Conservation (phyloP, 2,113 vertebrate species). For the Anser brachyrhynchus region DNA sequence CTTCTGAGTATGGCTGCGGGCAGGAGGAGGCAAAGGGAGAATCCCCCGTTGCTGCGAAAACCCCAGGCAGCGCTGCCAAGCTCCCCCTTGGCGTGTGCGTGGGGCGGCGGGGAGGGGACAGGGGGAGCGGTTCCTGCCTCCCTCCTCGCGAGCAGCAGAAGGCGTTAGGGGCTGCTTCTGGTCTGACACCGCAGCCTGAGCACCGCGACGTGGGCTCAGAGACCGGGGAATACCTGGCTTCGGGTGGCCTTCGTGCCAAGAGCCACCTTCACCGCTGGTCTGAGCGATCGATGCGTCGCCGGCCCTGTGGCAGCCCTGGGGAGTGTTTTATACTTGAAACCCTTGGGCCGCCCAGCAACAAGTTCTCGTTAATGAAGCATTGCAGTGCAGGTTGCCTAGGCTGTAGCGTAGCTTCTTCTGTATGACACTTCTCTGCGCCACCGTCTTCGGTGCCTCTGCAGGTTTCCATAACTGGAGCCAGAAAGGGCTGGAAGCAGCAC, state of each 20-base stretch:
- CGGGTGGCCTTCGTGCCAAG: neutral
- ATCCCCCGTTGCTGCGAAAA: neutral
- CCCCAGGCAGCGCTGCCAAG: accelerated
- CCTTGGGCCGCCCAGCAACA: neutral
- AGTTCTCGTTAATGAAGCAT: neutral
- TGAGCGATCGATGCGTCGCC: neutral
- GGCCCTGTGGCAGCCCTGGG: neutral
- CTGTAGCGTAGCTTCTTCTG: neutral
- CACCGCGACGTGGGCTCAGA: neutral
- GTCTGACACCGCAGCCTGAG: neutral
- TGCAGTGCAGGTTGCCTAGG: neutral
- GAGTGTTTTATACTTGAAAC: neutral
- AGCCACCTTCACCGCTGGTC: neutral
- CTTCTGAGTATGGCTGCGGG: neutral
- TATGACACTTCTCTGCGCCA: neutral
- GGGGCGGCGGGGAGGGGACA: neutral
- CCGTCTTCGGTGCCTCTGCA: neutral
- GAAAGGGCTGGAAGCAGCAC: neutral
- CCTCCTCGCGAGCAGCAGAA: accelerated
- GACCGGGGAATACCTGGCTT: neutral
- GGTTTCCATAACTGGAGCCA: neutral
- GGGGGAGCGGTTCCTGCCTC: neutral
- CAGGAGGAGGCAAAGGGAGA: neutral
- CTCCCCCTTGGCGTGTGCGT: neutral
- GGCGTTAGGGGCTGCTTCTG: neutral